Evolutionary conservation across 2,113 vertebrate genomes (phyloP), one percentile per base, ranked within the genome.

Genomic region (Pycnonotus jocosus): DNA sequence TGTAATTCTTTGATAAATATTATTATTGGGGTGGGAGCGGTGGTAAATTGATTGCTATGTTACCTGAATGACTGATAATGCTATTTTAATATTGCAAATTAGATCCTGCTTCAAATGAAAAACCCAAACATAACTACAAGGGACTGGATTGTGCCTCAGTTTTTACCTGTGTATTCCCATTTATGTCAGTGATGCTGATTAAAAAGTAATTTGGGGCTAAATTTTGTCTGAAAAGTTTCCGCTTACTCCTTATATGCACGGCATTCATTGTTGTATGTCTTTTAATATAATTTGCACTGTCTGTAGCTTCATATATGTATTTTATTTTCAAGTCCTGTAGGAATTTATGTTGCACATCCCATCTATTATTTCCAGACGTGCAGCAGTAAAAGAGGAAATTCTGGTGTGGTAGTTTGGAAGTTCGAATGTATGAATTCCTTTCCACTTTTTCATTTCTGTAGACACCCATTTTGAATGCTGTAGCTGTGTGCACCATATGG

Each of bases 1-100:
- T 72, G 73, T 71, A 61, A 90, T 82, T 94, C 45, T 88, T 92
- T 38, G 33, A 61, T 83, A 92, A 93, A 73, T 35, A 56, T 86
- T 92, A 40, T 81, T 91, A 60, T 45, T 90, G 80, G 37, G 10
- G 16, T 76, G 22, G 14, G n/a, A 70, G n/a, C 7, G 8, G 33
- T 69, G 11, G 40, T 78, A 60, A 81, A 74, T 77, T 51, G 69
- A 25, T 69, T 90, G 15, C 42, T 90, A 3, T 35, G 14, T 81
- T 94, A 48, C 15, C 11, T 66, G 74, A 92, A 61, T 89, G 42
- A 88, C 60, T 51, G 68, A 58, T 90, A 90, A 86, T 3, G 8
- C 37, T 80, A 23, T 74, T 96, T 92, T 74, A 88, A 86, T 88
- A 78, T 37, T 90, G 64, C 47, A 66, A 62, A 92, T 96, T 37